Conservation (phyloP, 2,888 invertebrate genomes). For the Tholera decimalis region DNA sequence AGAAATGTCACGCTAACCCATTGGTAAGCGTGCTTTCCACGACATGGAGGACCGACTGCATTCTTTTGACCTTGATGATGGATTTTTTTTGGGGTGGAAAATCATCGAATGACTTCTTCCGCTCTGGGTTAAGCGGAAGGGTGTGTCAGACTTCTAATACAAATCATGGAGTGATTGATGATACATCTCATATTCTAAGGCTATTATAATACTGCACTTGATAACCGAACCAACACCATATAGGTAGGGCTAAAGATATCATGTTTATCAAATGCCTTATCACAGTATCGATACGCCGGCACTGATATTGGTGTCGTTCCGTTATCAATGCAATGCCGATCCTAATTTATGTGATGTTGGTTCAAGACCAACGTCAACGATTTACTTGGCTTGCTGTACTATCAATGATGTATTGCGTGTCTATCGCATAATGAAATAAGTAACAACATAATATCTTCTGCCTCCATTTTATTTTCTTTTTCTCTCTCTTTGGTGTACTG, state of each 20-base stretch:
- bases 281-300: constrained; percentile 50
- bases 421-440: background rate
- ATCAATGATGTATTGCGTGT: constrained; percentile 11
- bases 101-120: too few species aligned
- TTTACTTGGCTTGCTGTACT: constrained; percentile 27
- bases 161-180: background rate
- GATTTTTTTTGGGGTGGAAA: too few species aligned
- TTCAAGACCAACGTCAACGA: constrained; percentile 11
- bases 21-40: too few species aligned
- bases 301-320: constrained; percentile 46
- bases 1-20: too few species aligned
- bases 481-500: too few species aligned
- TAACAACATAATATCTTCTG: too few species aligned
- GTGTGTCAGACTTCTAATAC: too few species aligned
- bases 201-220: background rate
- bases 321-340: constrained; percentile 59
- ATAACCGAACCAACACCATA: background rate
- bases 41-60: too few species aligned
- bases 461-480: too few species aligned
- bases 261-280: constrained; percentile 51
- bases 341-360: constrained; percentile 52
- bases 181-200: background rate
- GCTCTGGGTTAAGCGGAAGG: too few species aligned
- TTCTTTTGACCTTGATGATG: too few species aligned
- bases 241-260: constrained; percentile 14